Percentiles rank a stretch among this genome's conserved stretches.
phyloP scores from a whole-genome alignment of 2,888 invertebrate species.

The Cheilosia variabilis region DNA sequence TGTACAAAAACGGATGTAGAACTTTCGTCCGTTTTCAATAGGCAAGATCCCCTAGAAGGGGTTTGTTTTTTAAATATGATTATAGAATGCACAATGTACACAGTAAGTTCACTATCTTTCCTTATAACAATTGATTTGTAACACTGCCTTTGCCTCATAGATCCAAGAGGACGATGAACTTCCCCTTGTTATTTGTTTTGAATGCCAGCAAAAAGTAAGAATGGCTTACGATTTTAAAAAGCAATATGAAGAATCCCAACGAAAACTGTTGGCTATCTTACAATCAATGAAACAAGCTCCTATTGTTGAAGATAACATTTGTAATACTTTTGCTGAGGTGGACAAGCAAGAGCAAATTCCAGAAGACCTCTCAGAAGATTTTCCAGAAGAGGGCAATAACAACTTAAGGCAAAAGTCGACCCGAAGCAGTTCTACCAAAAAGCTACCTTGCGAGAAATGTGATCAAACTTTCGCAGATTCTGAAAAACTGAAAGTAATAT shows the following conservation, averaged over 20 bases:
- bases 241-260: constrained; percentile 79
- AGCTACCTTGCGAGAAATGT: constrained; percentile 13
- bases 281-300: constrained; percentile 22
- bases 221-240: constrained; percentile 80
- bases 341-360: not conserved
- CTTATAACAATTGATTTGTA: not conserved
- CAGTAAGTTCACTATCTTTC: constrained; percentile 57
- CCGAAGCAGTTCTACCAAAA: not conserved
- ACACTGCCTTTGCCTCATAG: constrained; percentile 76
- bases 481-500: constrained; percentile 25
- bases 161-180: constrained; percentile 80
- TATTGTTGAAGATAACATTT: not conserved
- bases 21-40: constrained; percentile 77
- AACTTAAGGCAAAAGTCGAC: constrained; percentile 19
- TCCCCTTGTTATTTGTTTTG: constrained; percentile 80
- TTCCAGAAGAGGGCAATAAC: not conserved
- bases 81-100: constrained; percentile 76
- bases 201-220: constrained; percentile 78
- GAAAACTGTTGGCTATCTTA: constrained; percentile 70
- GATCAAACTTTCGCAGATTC: not conserved
- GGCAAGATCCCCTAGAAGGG: constrained; percentile 58
- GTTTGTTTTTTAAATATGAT: constrained; percentile 77
- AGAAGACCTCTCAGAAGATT: not conserved
- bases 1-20: constrained; percentile 51
- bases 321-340: not conserved